phyloP scores from a whole-genome alignment of 2,113 vertebrate species.

The Pterocles gutturalis region DNA sequence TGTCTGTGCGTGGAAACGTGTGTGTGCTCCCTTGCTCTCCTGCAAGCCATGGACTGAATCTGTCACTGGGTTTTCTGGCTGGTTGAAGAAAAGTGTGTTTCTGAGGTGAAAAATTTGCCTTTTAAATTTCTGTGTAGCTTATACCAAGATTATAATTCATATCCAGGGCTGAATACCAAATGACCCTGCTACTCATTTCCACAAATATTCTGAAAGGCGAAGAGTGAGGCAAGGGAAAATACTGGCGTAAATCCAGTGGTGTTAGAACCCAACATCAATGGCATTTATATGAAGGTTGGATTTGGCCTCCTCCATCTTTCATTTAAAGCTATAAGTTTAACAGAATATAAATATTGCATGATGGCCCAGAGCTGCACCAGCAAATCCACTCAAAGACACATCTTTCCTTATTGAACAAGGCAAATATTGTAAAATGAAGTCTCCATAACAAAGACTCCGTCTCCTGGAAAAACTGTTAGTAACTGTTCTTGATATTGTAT shows the following conservation, averaged over 20 bases:
- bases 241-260: neutral
- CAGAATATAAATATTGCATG: constrained; percentile 57
- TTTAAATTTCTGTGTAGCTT: constrained; percentile 45
- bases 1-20: neutral
- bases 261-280: constrained; percentile 30
- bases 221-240: constrained; percentile 16
- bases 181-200: constrained; percentile 57
- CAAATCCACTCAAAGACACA: constrained; percentile 14
- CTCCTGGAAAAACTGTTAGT: constrained; percentile 21
- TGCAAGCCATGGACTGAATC: neutral
- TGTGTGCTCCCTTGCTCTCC: neutral
- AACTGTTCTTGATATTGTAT: neutral
- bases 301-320: constrained; percentile 42
- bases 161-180: constrained; percentile 61
- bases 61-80: neutral
- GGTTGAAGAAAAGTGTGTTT: constrained; percentile 47
- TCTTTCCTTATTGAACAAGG: constrained; percentile 44
- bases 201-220: constrained; percentile 49
- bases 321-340: constrained; percentile 30
- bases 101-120: constrained; percentile 64
- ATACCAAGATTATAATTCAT: constrained; percentile 61
- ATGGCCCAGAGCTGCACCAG: constrained; percentile 49
- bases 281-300: constrained; percentile 26
- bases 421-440: constrained; percentile 19
- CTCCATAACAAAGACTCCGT: neutral